These are phyloP conservation scores for Heterohyrax brucei DNA, from an alignment of 2,797 vertebrate species.

Conservation along the genomic window DNA sequence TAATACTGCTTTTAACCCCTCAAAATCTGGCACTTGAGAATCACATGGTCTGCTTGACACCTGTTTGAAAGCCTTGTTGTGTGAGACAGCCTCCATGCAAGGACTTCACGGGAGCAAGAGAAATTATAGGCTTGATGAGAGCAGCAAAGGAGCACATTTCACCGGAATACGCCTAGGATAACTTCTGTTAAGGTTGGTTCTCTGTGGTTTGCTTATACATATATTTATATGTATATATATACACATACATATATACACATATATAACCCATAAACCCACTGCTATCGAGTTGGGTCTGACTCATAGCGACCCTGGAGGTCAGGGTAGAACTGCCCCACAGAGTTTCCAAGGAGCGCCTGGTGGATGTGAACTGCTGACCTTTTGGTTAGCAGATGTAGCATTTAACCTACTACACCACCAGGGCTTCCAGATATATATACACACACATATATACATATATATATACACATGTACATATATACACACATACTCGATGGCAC, in stretches of 20 bases:
- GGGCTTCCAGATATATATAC: too few species aligned
- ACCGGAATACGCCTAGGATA: background rate
- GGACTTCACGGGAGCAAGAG: background rate
- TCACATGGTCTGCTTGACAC: background rate
- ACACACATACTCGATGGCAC: too few species aligned
- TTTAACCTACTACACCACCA: too few species aligned
- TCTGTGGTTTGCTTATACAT: background rate
- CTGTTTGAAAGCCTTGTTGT: background rate
- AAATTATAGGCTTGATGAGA: background rate
- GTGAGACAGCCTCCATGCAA: background rate
- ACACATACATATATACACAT: background rate
- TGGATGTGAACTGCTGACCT: too few species aligned
- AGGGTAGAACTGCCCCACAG: too few species aligned
- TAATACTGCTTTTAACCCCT: background rate
- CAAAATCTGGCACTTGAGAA: background rate
- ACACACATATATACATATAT: too few species aligned
- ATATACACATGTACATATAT: too few species aligned
- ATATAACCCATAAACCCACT: background rate
- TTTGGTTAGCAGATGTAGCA: too few species aligned
- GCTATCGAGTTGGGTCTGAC: too few species aligned
- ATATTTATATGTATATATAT: too few species aligned
- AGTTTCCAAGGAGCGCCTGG: too few species aligned
- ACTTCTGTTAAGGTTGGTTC: background rate
- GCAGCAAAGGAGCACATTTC: background rate
- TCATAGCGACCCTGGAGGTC: too few species aligned